These are phyloP conservation scores for Salvelinus sp. DNA, from an alignment of 2,113 vertebrate genomes.

Conservation along the genomic window DNA sequence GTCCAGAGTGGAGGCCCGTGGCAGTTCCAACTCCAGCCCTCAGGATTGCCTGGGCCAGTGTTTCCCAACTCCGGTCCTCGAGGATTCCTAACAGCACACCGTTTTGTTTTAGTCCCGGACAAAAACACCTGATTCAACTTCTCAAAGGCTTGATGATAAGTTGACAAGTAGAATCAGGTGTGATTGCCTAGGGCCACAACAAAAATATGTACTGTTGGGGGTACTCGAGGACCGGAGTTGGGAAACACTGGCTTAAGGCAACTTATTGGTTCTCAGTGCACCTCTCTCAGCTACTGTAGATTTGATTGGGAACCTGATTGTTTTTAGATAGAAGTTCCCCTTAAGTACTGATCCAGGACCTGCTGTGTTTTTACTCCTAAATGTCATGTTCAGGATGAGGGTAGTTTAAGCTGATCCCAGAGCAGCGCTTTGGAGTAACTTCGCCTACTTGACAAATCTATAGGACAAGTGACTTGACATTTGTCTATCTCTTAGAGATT, in stretches of 20 bases:
- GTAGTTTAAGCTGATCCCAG: not conserved
- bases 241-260: too few species aligned
- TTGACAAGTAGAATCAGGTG: too few species aligned
- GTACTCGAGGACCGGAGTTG: too few species aligned
- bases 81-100: too few species aligned
- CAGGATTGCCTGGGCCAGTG: constrained; percentile 38
- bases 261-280: too few species aligned
- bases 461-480: not conserved
- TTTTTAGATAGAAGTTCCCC: constrained; percentile 4
- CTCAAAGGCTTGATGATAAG: too few species aligned
- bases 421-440: not conserved
- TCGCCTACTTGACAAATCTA: not conserved
- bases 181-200: too few species aligned
- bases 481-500: too few species aligned
- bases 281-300: not conserved
- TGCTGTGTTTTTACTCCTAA: not conserved
- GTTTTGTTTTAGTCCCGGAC: too few species aligned
- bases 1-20: constrained; percentile 44
- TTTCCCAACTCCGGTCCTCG: too few species aligned
- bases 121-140: too few species aligned
- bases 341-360: not conserved
- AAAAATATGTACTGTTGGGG: too few species aligned
- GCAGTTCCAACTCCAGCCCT: constrained; percentile 49
- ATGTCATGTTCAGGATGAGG: not conserved
- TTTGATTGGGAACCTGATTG: not conserved